Percentiles rank a stretch among this genome's conserved stretches.
Conservation (phyloP, 1,140 invertebrate genomes). For the Oscheius sp. region DNA sequence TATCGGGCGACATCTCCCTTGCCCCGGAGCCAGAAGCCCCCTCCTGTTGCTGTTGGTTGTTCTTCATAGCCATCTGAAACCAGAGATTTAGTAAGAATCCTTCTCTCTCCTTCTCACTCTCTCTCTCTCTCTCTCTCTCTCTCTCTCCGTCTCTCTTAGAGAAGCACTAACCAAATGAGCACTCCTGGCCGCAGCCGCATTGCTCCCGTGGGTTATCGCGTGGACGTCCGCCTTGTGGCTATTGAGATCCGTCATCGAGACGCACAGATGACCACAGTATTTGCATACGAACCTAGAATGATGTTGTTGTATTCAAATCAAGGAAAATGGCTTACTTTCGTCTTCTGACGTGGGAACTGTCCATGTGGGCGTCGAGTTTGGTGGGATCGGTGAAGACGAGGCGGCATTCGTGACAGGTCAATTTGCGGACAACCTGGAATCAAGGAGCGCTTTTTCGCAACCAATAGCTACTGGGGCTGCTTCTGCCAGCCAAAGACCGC, state of each 20-base stretch:
- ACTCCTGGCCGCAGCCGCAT: neutral
- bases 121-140: too few relatives aligned
- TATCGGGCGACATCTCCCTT: too few relatives aligned
- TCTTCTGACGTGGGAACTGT: slow-evolving; percentile 29
- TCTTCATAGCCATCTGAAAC: neutral
- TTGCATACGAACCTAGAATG: slow-evolving; percentile 39
- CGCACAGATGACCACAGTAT: slow-evolving; percentile 38
- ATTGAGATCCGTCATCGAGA: slow-evolving; percentile 41
- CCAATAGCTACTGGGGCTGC: too few relatives aligned
- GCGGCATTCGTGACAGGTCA: slow-evolving; percentile 38
- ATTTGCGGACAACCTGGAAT: slow-evolving; percentile 27
- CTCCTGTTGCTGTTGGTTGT: neutral
- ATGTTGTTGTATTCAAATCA: neutral
- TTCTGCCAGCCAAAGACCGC: too few relatives aligned
- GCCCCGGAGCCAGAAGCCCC: too few relatives aligned
- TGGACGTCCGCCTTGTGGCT: slow-evolving; percentile 40
- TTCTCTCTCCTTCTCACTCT: too few relatives aligned
- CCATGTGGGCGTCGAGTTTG: slow-evolving; percentile 32
- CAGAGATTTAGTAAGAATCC: neutral
- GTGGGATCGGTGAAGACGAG: slow-evolving; percentile 38
- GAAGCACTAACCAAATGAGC: neutral
- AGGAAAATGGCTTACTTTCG: slow-evolving; percentile 24
- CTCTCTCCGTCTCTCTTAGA: too few relatives aligned
- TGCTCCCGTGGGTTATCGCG: slow-evolving; percentile 1
- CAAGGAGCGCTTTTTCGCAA: neutral